Evolutionary conservation across 1,140 invertebrate species (phyloP).

Genomic region (Ptiloglossa arizonensis): DNA sequence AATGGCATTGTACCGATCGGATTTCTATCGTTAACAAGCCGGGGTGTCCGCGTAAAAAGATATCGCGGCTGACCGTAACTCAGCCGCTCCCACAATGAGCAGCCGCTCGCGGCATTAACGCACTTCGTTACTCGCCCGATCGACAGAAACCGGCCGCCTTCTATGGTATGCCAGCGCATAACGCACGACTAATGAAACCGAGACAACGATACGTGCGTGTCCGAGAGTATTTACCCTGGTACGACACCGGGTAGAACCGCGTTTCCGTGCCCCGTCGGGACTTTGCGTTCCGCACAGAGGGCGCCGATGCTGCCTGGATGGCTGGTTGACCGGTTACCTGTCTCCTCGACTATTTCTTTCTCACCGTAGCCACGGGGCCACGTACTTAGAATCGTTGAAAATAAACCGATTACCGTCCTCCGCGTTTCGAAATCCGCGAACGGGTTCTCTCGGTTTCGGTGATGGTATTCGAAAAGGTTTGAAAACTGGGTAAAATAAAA

Average conservation of each 20-base stretch:
- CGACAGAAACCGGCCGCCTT: slow-evolving; percentile 66
- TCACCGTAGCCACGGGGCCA: no score
- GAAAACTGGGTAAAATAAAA: no score
- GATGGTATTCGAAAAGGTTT: no score
- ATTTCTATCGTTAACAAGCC: slow-evolving; percentile 81
- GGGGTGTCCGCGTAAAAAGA: slow-evolving; percentile 72
- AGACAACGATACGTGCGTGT: slow-evolving; percentile 17
- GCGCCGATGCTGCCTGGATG: no score
- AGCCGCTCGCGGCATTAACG: slow-evolving; percentile 66
- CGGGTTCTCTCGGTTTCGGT: no score
- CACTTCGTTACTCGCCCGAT: slow-evolving; percentile 73
- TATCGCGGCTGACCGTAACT: slow-evolving; percentile 72
- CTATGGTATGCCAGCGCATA: slow-evolving; percentile 61
- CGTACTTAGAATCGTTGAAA: no score
- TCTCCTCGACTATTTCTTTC: no score
- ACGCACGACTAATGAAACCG: slow-evolving; percentile 48
- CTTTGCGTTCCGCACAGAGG: background rate
- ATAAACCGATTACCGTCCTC: no score
- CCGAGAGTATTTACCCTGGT: background rate
- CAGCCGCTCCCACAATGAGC: slow-evolving; percentile 75
- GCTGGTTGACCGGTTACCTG: no score
- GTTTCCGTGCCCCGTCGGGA: background rate
- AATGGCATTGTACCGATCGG: slow-evolving; percentile 79
- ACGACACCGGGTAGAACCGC: background rate
- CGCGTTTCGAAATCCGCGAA: no score